These are phyloP conservation scores for Gonioctena quinquepunctata DNA, from an alignment of 1,140 invertebrate genomes.

Conservation along the genomic window DNA sequence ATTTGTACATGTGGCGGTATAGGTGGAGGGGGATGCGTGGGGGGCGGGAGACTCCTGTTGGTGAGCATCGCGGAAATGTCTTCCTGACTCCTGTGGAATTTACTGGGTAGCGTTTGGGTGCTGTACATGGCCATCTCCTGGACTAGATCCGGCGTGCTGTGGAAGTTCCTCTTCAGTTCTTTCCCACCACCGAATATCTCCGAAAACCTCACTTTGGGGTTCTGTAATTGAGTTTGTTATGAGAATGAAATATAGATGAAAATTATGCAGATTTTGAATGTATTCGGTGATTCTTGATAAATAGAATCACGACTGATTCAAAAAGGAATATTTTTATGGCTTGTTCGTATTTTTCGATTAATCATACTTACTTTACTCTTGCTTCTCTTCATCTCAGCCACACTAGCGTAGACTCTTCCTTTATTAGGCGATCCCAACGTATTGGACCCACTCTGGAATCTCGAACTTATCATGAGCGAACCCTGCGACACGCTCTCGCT, in stretches of 20 bases:
- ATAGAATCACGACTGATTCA: no score
- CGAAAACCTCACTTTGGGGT: constrained; percentile 60
- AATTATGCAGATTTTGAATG: background rate
- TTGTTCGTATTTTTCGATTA: no score
- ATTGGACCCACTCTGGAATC: constrained; percentile 69
- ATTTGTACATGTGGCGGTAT: constrained; percentile 73
- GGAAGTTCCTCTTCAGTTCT: constrained; percentile 81
- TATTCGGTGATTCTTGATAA: no score
- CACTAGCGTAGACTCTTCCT: constrained; percentile 86
- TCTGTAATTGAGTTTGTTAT: constrained; percentile 22
- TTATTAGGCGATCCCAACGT: constrained; percentile 71
- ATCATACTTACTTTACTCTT: constrained; percentile 71
- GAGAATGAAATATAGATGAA: background rate
- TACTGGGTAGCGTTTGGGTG: constrained; percentile 35
- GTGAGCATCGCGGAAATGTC: constrained; percentile 62
- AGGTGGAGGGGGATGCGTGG: constrained; percentile 70
- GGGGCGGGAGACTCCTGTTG: constrained; percentile 66
- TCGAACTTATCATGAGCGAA: constrained; percentile 73
- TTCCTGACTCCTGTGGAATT: constrained; percentile 73
- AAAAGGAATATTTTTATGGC: no score
- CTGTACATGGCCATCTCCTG: constrained; percentile 48
- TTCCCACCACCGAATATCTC: constrained; percentile 56
- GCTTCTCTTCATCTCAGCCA: constrained; percentile 91
- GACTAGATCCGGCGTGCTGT: constrained; percentile 83
- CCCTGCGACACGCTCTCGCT: constrained; percentile 49